Conservation (phyloP, 2,888 invertebrate genomes). For the Halictus quadricinctus region DNA sequence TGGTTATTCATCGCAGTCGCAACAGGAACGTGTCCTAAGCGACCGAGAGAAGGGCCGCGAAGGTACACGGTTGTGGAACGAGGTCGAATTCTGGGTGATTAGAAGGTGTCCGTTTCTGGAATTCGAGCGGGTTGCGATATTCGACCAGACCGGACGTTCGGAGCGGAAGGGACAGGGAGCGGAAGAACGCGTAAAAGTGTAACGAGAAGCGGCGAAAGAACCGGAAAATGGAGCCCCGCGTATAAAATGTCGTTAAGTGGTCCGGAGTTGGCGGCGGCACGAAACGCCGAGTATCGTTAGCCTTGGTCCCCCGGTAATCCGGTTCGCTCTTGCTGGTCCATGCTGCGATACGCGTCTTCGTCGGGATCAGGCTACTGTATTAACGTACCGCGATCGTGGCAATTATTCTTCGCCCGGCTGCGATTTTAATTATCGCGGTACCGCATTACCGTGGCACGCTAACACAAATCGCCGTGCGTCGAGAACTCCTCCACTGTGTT, state of each 20-base stretch:
- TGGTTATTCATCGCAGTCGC: no score
- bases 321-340: conserved; percentile 38
- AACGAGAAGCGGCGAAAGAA: conserved; percentile 2
- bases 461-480: neutral
- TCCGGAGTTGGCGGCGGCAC: conserved; percentile 14
- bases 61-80: no score
- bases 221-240: neutral
- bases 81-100: neutral
- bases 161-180: neutral
- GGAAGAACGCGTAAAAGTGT: neutral
- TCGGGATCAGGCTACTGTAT: conserved; percentile 35
- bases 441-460: neutral
- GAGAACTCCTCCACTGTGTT: neutral
- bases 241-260: neutral
- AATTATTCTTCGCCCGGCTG: conserved; percentile 50
- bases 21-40: no score
- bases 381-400: conserved; percentile 50
- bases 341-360: conserved; percentile 29
- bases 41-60: neutral
- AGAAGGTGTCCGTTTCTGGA: no score
- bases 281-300: conserved; percentile 28
- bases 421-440: conserved; percentile 56
- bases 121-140: neutral
- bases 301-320: conserved; percentile 35
- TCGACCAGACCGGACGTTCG: neutral